Base-by-base conservation (phyloP, 2,888 invertebrate species). In the Chydorus sphaericus region DNA sequence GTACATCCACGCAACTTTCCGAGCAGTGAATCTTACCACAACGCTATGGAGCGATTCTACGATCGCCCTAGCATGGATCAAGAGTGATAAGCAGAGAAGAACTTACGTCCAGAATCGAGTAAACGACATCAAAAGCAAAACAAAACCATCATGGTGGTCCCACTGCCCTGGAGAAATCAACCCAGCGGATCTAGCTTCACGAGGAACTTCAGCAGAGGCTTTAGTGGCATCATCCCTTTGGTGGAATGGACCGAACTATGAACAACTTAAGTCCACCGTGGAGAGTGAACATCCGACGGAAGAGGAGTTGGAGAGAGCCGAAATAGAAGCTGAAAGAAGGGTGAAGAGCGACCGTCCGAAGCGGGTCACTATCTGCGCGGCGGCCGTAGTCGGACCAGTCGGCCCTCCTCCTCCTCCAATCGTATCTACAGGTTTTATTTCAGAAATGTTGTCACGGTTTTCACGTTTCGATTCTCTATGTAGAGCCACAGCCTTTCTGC, bases 211-310 rank as follows among this genome's bases (percentile, higher is more conserved):
- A n/a, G 54, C 39, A 1, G n/a, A 10, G 10, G n/a, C n/a, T 8
- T 28, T 54, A 14, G 29, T 44, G 14, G 5, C 7, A 23, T 28
- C 11, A 3, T 8, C 20, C 31, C 30, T 14, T 4, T 54, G 39
- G 54, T 54, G 39, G 54, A 10, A 44, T 3, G 54, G 54, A 11
- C 54, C 54, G 14, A n/a, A n/a, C n/a, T n/a, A n/a, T n/a, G n/a
- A n/a, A n/a, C n/a, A n/a, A n/a, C n/a, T n/a, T n/a, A n/a, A n/a
- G n/a, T 11, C 26, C 8, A 39, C 39, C 39, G n/a, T 54, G 11
- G 16, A 20, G 11, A 11, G 8, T 5, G 18, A 11, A 2, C 16
- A 54, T n/a, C 54, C 54, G 28, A 10, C 10, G 16, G n/a, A n/a
- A n/a, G n/a, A n/a, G n/a, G n/a, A n/a, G n/a, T n/a, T n/a, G n/a